Conservation (phyloP, 2,888 invertebrate species). For the Platycheirus rosarum region DNA sequence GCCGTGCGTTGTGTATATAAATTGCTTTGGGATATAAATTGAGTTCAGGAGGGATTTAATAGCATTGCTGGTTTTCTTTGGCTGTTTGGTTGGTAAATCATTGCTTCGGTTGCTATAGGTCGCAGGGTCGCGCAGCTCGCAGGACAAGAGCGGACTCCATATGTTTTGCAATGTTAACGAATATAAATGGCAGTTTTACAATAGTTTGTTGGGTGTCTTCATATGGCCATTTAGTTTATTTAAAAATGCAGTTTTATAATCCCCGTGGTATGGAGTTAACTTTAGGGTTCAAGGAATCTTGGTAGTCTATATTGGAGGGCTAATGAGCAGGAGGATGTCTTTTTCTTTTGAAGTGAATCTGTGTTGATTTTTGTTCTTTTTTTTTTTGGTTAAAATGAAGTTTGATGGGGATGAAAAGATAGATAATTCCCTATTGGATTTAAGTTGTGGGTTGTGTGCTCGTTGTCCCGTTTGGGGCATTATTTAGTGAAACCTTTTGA, state of each 20-base stretch:
- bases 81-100: conserved; percentile 48
- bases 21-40: conserved; percentile 81
- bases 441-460: background rate
- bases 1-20: conserved; percentile 77
- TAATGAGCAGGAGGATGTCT: conserved; percentile 40
- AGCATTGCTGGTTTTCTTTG: conserved; percentile 73
- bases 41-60: conserved; percentile 81
- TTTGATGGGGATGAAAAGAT: too few relatives aligned
- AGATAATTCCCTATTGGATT: conserved; percentile 19
- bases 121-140: too few relatives aligned
- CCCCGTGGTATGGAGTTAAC: conserved; percentile 17
- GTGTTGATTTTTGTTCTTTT: conserved; percentile 8
- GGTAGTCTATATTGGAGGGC: conserved; percentile 1
- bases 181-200: conserved; percentile 55
- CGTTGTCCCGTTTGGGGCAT: background rate
- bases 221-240: conserved; percentile 50
- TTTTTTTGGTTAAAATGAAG: background rate
- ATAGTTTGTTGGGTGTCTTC: conserved; percentile 38
- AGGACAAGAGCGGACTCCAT: conserved; percentile 56
- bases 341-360: conserved; percentile 20
- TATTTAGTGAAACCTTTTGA: conserved; percentile 17
- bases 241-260: conserved; percentile 30
- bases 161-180: conserved; percentile 57
- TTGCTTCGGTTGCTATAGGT: conserved; percentile 60
- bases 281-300: conserved; percentile 8